Conservation (phyloP, 1,140 invertebrate species). For the Cherax destructor region DNA sequence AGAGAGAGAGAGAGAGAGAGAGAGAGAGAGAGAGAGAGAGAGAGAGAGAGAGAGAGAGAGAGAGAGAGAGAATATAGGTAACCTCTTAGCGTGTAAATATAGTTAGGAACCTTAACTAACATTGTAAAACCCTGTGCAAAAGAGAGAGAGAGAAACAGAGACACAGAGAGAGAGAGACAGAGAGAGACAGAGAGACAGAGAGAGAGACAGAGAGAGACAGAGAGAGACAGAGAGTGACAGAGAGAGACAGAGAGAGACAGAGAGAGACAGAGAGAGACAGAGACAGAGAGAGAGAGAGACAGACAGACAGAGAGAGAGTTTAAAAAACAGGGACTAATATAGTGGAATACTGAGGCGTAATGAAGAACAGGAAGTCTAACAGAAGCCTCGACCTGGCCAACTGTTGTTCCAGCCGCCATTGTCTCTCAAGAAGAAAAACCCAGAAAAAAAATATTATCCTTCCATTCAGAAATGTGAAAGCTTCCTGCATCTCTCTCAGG, state of each 20-base stretch:
- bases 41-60: slow-evolving; percentile 9
- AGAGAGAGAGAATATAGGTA: not conserved
- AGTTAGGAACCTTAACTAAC: no score
- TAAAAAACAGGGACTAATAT: not conserved
- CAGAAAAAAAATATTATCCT: no score
- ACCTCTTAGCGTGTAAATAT: no score
- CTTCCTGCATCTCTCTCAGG: no score
- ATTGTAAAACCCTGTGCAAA: no score
- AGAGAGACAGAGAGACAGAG: slow-evolving; percentile 3
- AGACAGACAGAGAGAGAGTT: not conserved
- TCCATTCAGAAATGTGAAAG: no score
- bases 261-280: not conserved
- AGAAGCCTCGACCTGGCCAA: no score
- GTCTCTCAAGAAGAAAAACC: no score
- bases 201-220: not conserved
- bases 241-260: not conserved
- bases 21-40: not conserved
- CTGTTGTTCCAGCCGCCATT: no score
- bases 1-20: not conserved
- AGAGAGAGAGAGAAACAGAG: not conserved
- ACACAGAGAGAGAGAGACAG: not conserved
- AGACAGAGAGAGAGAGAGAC: not conserved
- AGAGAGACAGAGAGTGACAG: slow-evolving; percentile 2
- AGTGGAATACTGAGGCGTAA: no score
- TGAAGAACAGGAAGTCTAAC: no score